Evolutionary conservation across 2,888 invertebrate species (phyloP).

Genomic region (Calephelis perditalis): DNA sequence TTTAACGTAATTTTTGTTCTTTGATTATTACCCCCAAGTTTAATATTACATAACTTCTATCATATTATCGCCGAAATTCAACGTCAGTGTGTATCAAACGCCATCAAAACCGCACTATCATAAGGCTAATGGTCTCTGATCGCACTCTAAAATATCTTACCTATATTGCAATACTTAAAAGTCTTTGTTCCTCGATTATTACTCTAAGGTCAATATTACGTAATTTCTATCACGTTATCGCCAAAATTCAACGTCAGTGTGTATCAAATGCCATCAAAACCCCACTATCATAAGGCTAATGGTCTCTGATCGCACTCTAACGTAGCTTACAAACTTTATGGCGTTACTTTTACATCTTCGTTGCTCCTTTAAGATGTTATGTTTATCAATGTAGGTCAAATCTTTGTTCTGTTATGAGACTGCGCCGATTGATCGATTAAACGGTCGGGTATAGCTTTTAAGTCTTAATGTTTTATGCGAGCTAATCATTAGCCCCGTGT

Average conservation of each 20-base stretch:
- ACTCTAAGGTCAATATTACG: not conserved
- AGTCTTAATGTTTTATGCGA: constrained; percentile 16
- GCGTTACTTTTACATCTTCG: constrained; percentile 35
- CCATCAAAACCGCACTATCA: constrained; percentile 61
- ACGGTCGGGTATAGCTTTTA: constrained; percentile 22
- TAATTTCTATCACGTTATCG: not conserved
- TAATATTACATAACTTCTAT: not conserved
- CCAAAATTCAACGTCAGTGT: constrained; percentile 30
- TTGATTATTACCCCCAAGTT: too few relatives aligned
- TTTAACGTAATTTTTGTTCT: constrained; percentile 23
- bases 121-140: constrained; percentile 64
- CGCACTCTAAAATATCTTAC: constrained; percentile 42
- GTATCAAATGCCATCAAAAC: constrained; percentile 52
- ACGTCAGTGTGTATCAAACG: not conserved
- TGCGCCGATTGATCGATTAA: constrained; percentile 32
- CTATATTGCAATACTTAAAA: too few relatives aligned
- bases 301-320: constrained; percentile 50
- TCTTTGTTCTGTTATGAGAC: constrained; percentile 28
- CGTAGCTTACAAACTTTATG: constrained; percentile 51
- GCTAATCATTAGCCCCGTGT: not conserved
- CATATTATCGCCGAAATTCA: not conserved
- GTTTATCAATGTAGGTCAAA: constrained; percentile 28
- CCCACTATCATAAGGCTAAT: constrained; percentile 63
- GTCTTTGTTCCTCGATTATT: too few relatives aligned
- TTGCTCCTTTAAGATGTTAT: constrained; percentile 13